Conservation (phyloP, 2,797 vertebrate genomes). For the Poeciliopsis infans region DNA sequence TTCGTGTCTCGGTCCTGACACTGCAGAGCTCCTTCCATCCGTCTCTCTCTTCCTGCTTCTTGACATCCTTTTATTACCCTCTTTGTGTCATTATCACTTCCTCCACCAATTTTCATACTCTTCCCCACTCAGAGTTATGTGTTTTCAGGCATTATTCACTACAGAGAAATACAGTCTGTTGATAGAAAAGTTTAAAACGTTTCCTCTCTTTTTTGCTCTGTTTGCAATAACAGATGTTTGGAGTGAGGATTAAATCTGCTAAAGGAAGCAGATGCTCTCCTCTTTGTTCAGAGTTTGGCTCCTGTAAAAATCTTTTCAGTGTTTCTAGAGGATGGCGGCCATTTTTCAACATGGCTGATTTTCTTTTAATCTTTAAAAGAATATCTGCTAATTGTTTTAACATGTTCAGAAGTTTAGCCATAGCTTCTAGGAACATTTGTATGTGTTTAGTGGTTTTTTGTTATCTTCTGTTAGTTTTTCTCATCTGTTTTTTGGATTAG, state of each 20-base stretch:
- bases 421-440: too few species aligned
- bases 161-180: background rate
- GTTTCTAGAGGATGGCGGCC: too few species aligned
- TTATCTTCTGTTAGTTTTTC: too few species aligned
- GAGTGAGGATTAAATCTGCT: constrained; percentile 37
- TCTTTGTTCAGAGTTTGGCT: too few species aligned
- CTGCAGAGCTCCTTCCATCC: constrained; percentile 51
- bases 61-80: constrained; percentile 50
- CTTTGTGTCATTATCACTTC: constrained; percentile 19
- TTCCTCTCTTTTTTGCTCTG: constrained; percentile 20
- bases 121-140: background rate
- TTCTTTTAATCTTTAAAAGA: too few species aligned
- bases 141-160: background rate
- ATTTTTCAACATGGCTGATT: too few species aligned
- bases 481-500: too few species aligned
- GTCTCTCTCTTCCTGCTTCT: constrained; percentile 47
- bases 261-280: background rate
- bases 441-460: too few species aligned
- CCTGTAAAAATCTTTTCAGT: too few species aligned
- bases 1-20: constrained; percentile 54
- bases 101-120: background rate
- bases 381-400: too few species aligned
- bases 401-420: too few species aligned
- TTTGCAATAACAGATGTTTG: constrained; percentile 36
- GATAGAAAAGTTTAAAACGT: constrained; percentile 7